These are phyloP conservation scores for Aphaenogaster floridana DNA, from an alignment of 1,140 invertebrate species.

Conservation along the genomic window DNA sequence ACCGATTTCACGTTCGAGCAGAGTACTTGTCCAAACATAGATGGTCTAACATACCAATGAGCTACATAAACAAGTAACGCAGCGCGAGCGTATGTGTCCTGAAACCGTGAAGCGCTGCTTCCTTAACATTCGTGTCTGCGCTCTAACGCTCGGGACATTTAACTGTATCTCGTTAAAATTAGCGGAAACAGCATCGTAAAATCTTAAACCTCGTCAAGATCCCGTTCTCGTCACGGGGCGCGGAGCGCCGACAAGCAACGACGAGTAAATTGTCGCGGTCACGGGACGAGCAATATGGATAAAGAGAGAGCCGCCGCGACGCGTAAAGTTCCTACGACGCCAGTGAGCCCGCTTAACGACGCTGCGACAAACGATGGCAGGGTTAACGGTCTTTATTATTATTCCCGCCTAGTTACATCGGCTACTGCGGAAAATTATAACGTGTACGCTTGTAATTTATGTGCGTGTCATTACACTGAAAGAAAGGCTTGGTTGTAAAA, in stretches of 20 bases:
- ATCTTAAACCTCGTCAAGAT: slow-evolving; percentile 43
- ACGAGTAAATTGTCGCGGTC: slow-evolving; percentile 74
- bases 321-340: slow-evolving; percentile 64
- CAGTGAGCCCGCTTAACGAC: slow-evolving; percentile 66
- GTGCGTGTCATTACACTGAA: slow-evolving; percentile 10
- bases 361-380: slow-evolving; percentile 66
- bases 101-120: slow-evolving; percentile 42
- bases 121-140: slow-evolving; percentile 48
- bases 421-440: slow-evolving; percentile 72
- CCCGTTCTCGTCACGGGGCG: slow-evolving; percentile 60
- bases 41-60: slow-evolving; percentile 53
- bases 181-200: slow-evolving; percentile 63
- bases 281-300: slow-evolving; percentile 65
- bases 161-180: slow-evolving; percentile 63
- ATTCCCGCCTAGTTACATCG: slow-evolving; percentile 63
- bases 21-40: slow-evolving; percentile 22
- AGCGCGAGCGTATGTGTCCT: slow-evolving; percentile 15
- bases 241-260: slow-evolving; percentile 44
- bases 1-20: slow-evolving; percentile 1
- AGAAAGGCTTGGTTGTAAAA: no score
- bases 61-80: slow-evolving; percentile 22
- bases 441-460: slow-evolving; percentile 61
- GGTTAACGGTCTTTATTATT: slow-evolving; percentile 80
- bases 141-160: slow-evolving; percentile 54
- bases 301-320: slow-evolving; percentile 49